Conservation (phyloP, 2,888 invertebrate species). For the Sisyra terminalis region DNA sequence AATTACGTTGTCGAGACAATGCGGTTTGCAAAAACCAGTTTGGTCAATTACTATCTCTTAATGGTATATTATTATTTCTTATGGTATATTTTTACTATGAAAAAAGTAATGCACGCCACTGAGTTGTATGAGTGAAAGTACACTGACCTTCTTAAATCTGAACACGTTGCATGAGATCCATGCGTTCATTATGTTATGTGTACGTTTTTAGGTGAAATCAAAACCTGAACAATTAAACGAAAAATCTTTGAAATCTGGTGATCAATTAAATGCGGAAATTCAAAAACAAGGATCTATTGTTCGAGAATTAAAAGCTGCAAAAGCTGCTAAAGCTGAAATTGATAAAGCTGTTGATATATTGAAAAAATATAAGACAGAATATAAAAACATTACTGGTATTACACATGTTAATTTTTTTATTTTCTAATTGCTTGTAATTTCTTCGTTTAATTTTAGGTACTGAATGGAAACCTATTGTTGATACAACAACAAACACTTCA, state of each 20-base stretch:
- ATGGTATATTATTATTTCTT: too few relatives aligned
- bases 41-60: too few relatives aligned
- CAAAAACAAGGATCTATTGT: constrained; percentile 48
- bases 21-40: too few relatives aligned
- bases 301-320: constrained; percentile 33
- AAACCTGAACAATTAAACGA: too few relatives aligned
- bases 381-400: constrained; percentile 37
- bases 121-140: too few relatives aligned
- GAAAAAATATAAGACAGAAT: constrained; percentile 40
- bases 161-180: too few relatives aligned
- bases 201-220: too few relatives aligned
- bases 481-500: background rate
- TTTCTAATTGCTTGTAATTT: background rate
- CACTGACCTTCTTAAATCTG: too few relatives aligned
- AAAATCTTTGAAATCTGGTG: background rate
- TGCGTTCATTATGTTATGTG: too few relatives aligned
- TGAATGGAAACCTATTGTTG: constrained; percentile 22
- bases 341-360: constrained; percentile 37
- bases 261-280: constrained; percentile 24
- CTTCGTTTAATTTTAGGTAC: constrained; percentile 23
- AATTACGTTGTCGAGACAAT: too few relatives aligned
- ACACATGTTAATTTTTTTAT: background rate
- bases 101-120: too few relatives aligned
- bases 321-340: constrained; percentile 28
- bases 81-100: too few relatives aligned